Evolutionary conservation across 1,140 invertebrate genomes (phyloP), one percentile per base, ranked within the genome.

Genomic region (Chionoecetes opilio): DNA sequence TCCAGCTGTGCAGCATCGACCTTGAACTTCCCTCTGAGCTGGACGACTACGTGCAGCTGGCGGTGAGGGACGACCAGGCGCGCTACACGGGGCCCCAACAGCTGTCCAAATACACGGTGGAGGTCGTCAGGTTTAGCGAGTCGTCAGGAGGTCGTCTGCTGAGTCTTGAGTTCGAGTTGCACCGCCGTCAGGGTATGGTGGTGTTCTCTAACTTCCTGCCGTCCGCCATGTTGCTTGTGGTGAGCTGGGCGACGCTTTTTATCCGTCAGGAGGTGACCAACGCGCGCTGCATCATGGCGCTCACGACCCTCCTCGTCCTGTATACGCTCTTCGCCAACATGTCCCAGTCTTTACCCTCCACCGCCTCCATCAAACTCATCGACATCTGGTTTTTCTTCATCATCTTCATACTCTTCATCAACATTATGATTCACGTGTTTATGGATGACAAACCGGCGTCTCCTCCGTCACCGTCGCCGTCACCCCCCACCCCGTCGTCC

Each of bases 341-440:
- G 87, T 89, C 87, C n/a, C 32, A 88, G 9, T 90, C 93, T 21
- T 75, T 94, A 11, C 93, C 93, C 17, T 34, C 93, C n/a, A 90
- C 93, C 17, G 93, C 93, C n/a, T 26, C 93, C 35, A 94, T 94
- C 53, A 94, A 94, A 34, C 93, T 94, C 46, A 94, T 94, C 87
- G 93, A 94, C 87, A 94, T 94, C 87, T 93, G 92, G 92, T 93
- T 93, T 38, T 86, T 87, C 82, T 93, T 93, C 92, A 93, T 93
- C 37, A 94, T 94, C 63, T 90, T 94, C 75, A 29, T 94, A 21
- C 93, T 94, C 46, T 94, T 94, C 87, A 90, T 29, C 63, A 94
- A 94, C 85, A 94, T 94, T 87, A 94, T 94, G 93, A 90, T 94
- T 11, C 93, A 94, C 86, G 88, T 94, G n/a, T 94, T 94, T 37